Percentiles rank a stretch among this genome's conserved stretches.
Evolutionary conservation across 2,113 vertebrate genomes (phyloP).

Genomic region (Amphilophus citrinellus): DNA sequence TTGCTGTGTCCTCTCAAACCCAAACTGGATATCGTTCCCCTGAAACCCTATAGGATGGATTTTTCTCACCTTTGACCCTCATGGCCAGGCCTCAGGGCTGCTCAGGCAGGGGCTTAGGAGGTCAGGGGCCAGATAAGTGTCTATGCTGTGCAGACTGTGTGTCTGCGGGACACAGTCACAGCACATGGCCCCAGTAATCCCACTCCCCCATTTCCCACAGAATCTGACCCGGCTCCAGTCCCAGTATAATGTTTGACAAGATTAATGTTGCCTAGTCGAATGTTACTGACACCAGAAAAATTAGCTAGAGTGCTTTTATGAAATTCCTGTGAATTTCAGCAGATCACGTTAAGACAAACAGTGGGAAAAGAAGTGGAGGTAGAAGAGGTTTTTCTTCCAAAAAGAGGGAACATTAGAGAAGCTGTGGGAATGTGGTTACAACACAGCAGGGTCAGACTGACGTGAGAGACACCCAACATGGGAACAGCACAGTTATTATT

Average conservation of each 20-base stretch:
- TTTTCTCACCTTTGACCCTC: conserved; percentile 78
- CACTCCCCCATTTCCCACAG: conserved; percentile 73
- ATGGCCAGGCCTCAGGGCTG: conserved; percentile 64
- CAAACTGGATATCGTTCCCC: conserved; percentile 71
- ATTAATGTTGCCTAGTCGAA: conserved; percentile 55
- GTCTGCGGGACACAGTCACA: conserved; percentile 74
- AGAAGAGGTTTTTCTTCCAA: not conserved
- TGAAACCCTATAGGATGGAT: conserved; percentile 75
- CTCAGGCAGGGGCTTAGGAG: conserved; percentile 63
- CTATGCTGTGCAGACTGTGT: conserved; percentile 76
- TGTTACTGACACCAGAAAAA: conserved; percentile 50
- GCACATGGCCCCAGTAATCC: conserved; percentile 74
- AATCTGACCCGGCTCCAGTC: conserved; percentile 45
- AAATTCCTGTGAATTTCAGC: conserved; percentile 15
- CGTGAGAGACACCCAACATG: conserved; percentile 29
- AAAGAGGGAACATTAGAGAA: conserved; percentile 18
- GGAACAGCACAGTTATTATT: conserved; percentile 49
- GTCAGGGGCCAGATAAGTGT: conserved; percentile 71
- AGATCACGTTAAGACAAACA: conserved; percentile 13
- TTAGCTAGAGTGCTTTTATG: not conserved
- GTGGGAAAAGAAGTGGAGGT: conserved; percentile 22
- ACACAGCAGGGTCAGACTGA: conserved; percentile 22
- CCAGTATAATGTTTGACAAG: conserved; percentile 51
- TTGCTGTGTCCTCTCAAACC: conserved; percentile 55
- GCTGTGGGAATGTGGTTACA: conserved; percentile 42